These are phyloP conservation scores for Aricia agestis DNA, from an alignment of 1,140 invertebrate genomes.

Conservation along the genomic window DNA sequence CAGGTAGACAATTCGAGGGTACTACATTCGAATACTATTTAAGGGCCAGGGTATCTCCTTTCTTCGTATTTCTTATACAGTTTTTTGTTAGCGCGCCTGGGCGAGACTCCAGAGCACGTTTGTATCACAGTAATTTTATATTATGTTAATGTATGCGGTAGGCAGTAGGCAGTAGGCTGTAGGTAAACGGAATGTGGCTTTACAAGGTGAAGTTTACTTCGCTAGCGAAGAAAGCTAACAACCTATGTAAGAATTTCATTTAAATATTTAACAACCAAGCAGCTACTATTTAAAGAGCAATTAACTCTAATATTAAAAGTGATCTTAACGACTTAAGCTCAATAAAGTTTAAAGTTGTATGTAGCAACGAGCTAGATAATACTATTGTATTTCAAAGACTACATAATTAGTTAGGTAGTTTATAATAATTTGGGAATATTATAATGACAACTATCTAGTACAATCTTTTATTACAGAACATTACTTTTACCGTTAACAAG, in stretches of 20 bases:
- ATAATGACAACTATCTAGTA: background rate
- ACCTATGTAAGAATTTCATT: background rate
- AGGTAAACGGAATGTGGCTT: conserved; percentile 32
- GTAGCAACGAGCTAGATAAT: too few species aligned
- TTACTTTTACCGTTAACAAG: background rate
- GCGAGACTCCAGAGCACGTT: conserved; percentile 23
- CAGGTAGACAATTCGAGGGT: conserved; percentile 49
- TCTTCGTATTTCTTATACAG: conserved; percentile 26
- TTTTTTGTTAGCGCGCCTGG: conserved; percentile 37
- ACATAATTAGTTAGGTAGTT: too few species aligned
- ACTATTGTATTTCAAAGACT: too few species aligned
- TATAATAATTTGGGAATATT: too few species aligned
- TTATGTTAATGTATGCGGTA: conserved; percentile 30
- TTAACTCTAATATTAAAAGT: too few species aligned
- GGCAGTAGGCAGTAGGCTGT: conserved; percentile 25
- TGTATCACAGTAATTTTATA: conserved; percentile 28
- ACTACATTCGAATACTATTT: conserved; percentile 48
- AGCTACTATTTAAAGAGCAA: too few species aligned
- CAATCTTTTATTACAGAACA: background rate
- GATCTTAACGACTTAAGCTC: too few species aligned
- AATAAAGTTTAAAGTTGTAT: too few species aligned
- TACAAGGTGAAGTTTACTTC: conserved; percentile 30
- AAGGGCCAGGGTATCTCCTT: conserved; percentile 42
- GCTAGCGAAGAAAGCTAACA: conserved; percentile 20
- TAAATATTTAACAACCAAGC: background rate